Evolutionary conservation across 2,797 vertebrate genomes (phyloP).

Genomic region (Corythornis leucogaster): DNA sequence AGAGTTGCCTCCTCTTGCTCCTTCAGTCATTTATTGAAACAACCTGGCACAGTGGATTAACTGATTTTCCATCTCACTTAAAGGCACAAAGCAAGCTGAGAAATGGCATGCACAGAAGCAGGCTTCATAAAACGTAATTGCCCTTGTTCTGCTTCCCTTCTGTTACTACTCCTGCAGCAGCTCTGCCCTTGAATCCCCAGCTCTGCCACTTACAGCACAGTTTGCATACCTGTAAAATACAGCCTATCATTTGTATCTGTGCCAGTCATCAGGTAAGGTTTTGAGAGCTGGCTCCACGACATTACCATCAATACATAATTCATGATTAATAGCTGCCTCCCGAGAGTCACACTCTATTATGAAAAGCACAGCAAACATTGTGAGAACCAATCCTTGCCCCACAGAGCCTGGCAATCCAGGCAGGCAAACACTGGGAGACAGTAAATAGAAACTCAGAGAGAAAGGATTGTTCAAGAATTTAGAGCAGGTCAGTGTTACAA

Average conservation of each 20-base stretch:
- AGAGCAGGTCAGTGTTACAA: not conserved
- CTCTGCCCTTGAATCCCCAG: not conserved
- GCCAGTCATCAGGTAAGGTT: not conserved
- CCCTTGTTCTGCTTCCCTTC: not conserved
- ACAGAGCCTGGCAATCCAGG: not conserved
- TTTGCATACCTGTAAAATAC: not conserved
- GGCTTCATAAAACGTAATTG: rapidly evolving
- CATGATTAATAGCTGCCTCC: not conserved
- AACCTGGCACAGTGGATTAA: not conserved
- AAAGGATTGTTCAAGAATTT: not conserved
- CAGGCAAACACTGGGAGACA: not conserved
- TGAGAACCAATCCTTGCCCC: not conserved
- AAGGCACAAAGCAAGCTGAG: not conserved
- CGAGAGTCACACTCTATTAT: not conserved
- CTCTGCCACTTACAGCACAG: not conserved
- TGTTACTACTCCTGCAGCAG: not conserved
- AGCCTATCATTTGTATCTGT: not conserved
- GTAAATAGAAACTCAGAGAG: not conserved
- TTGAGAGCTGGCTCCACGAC: not conserved
- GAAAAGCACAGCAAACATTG: not conserved
- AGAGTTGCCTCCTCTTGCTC: not conserved
- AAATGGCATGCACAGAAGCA: not conserved
- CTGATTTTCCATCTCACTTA: not conserved
- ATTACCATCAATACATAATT: not conserved
- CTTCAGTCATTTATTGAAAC: not conserved